Base-by-base conservation (phyloP, 2,888 invertebrate genomes). In the Toxonevra muliebris region DNA sequence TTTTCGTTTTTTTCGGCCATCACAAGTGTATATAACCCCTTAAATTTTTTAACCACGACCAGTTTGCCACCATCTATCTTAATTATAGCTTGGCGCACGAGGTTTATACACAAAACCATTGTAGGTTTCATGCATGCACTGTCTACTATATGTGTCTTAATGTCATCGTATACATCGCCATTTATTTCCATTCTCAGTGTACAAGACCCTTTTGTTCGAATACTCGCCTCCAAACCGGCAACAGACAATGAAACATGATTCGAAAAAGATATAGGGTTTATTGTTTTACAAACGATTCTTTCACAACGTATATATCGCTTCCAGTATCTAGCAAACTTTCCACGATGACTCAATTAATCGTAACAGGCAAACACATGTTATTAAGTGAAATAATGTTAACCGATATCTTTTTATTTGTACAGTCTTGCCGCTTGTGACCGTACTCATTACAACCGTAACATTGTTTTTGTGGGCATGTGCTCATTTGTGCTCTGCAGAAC, bases 121-220 rank as follows among this genome's bases (percentile, higher is more conserved):
- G 20, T 54, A 13, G 20, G n/a, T 20, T 20, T 19, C 54, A 54
- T 54, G 20, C 54, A 20, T 10, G 12, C 40, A 20, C 40, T 40
- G 2, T 20, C n/a, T n/a, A 54, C 54, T 20, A 20, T 54, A 19
- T 20, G 54, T 5, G 20, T 20, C 40, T 54, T n/a, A 20, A 54
- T 40, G 13, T 54, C 19, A 19, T 1, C n/a, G 13, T 54, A 54
- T 3, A 20, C 1, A 11, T 54, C 54, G 54, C 54, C 54, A 19
- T 20, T 54, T 54, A 54, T 54, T 54, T 20, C 20, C 54, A 20
- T 54, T 12, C 40, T 19, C 12, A 54, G 54, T 19, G 20, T 54
- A 13, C 54, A 54, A 19, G 40, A 20, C 20, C 54, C 54, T 54
- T 54, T 54, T 11, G 54, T 54, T 13, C 20, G 13, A 4, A 19